Evolutionary conservation across 2,797 vertebrate species (phyloP), one percentile per base, ranked within the genome.

Genomic region (Thamnophis elegans): DNA sequence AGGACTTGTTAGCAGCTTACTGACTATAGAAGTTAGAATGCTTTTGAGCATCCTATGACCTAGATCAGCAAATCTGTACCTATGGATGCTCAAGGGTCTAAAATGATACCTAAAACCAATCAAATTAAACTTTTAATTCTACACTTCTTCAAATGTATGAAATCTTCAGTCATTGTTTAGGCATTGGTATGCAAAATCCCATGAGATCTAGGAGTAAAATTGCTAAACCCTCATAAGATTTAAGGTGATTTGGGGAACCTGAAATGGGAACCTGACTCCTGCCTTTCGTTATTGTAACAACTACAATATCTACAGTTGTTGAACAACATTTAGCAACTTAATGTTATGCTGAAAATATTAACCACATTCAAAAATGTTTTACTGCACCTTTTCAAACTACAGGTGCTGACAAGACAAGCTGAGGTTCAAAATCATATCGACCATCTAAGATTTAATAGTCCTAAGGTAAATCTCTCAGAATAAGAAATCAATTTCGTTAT

Each of bases 321-420:
- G 42, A 42, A 42, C 42, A 3, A 42, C 42, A 42, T 42, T 42
- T n/a, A n/a, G n/a, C n/a, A n/a, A n/a, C n/a, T n/a, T 78, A 78
- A 42, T 78, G 73, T 47, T 82, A 82, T 82, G 42, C 22, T 82
- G 42, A 82, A 47, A 82, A 82, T 82, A 47, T 11, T 47, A 82
- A 47, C 22, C 68, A 82, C 6, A 87, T 56, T 87, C n/a, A 87
- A 87, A 86, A 5, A 60, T 94, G 16, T 26, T 91, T 90, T 14
- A 87, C 93, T 90, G n/a, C 92, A 94, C 55, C 54, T 85, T 78
- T 36, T 54, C 92, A 68, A 94, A 94, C 95, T 94, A 42, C 60
- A 95, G 91, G 60, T 93, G 90, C 92, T 94, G 94, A 96, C 88
- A 42, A 92, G 93, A 56, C 86, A 89, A 3, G 73, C 92, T 92